Conservation (phyloP, 2,113 vertebrate species). For the Tragelaphus strepsiceros region DNA sequence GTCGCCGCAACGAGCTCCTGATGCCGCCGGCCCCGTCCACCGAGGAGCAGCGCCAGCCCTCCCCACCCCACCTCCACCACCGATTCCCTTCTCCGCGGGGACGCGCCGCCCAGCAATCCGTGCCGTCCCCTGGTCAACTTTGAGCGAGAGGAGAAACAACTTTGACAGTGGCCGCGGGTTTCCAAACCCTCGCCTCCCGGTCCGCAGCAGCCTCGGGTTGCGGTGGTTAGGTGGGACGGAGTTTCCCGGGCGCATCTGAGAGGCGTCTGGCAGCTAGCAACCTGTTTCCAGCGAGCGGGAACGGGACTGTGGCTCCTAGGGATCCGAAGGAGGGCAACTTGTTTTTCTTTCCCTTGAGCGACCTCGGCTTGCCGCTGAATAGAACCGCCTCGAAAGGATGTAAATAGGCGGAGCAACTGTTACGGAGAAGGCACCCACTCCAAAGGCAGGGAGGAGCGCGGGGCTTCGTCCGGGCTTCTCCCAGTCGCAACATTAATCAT, state of each 20-base stretch:
- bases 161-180: constrained; percentile 39
- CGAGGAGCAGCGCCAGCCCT: background rate
- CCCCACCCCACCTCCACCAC: background rate
- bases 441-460: constrained; percentile 70
- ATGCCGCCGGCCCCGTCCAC: background rate
- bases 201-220: background rate
- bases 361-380: constrained; percentile 36
- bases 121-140: constrained; percentile 41
- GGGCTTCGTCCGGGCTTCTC: constrained; percentile 10
- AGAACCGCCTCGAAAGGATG: constrained; percentile 44
- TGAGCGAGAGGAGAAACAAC: constrained; percentile 34
- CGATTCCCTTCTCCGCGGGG: background rate
- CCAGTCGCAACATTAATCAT: constrained; percentile 64
- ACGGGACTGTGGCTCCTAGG: constrained; percentile 35
- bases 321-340: constrained; percentile 8
- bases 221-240: constrained; percentile 4
- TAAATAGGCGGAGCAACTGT: constrained; percentile 52
- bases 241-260: constrained; percentile 46
- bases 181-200: background rate
- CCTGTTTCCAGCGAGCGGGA: constrained; percentile 58
- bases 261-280: constrained; percentile 17
- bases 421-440: constrained; percentile 52
- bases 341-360: constrained; percentile 17
- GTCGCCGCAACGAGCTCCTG: background rate
- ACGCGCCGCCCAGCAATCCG: background rate